phyloP scores from a whole-genome alignment of 2,113 vertebrate genomes.

The Hyperoodon ampullatus region DNA sequence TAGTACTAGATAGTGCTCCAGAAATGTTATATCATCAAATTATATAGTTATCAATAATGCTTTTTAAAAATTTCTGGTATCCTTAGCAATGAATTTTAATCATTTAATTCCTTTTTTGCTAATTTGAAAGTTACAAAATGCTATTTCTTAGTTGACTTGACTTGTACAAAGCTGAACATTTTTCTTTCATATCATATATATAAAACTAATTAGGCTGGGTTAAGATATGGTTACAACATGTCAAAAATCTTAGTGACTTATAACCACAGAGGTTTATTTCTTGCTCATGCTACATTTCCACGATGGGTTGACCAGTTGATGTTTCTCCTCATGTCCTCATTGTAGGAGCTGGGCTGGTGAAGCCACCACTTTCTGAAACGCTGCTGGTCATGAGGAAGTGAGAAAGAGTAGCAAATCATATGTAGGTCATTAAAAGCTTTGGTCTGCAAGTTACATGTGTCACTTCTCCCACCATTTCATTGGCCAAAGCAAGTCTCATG shows the following conservation, averaged over 20 bases:
- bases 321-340: neutral
- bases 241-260: neutral
- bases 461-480: neutral
- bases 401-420: neutral
- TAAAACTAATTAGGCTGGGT: neutral
- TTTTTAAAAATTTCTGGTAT: neutral
- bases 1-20: neutral
- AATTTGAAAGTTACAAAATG: neutral
- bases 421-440: neutral
- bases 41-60: neutral
- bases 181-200: slow-evolving; percentile 19
- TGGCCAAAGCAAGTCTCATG: neutral
- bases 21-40: neutral
- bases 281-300: neutral
- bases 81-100: neutral
- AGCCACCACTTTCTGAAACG: neutral
- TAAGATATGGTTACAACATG: neutral
- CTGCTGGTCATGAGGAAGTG: neutral
- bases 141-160: neutral
- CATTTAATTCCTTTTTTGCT: neutral
- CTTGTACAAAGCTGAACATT: neutral
- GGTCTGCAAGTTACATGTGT: neutral
- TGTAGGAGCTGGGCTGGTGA: neutral
- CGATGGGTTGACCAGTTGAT: no score
- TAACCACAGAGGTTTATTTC: neutral